Evolutionary conservation across 1,140 invertebrate species (phyloP).

Genomic region (Drosophila erecta): DNA sequence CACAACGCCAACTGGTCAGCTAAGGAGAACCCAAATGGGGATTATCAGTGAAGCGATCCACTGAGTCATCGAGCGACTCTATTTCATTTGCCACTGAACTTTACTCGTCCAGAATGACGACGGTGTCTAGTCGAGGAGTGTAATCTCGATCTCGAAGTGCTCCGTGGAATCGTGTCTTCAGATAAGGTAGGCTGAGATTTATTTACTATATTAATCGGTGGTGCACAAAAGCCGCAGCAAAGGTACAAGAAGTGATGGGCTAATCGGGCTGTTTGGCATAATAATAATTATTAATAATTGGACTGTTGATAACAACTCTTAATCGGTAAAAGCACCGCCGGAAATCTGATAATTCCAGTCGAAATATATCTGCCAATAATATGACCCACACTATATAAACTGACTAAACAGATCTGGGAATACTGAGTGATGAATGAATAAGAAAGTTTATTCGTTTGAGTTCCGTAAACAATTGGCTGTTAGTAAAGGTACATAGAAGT

Average conservation of each 20-base stretch:
- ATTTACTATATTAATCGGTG: slow-evolving; percentile 19
- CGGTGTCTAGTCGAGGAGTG: slow-evolving; percentile 13
- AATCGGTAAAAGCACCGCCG: too few species aligned
- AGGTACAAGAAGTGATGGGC: background rate
- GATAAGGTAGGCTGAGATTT: slow-evolving; percentile 21
- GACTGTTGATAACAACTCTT: too few species aligned
- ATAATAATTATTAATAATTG: background rate
- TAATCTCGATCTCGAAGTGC: slow-evolving; percentile 24
- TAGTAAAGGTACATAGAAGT: slow-evolving; percentile 1
- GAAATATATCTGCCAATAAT: too few species aligned
- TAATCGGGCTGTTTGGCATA: slow-evolving; percentile 12
- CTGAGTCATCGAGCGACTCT: slow-evolving; percentile 18
- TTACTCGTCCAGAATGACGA: slow-evolving; percentile 13
- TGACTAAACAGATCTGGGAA: background rate
- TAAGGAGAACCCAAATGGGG: slow-evolving; percentile 2
- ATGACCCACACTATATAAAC: too few species aligned
- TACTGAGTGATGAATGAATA: background rate
- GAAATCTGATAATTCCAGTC: too few species aligned
- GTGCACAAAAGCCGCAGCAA: background rate
- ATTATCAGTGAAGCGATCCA: slow-evolving; percentile 21
- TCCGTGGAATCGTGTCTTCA: slow-evolving; percentile 5
- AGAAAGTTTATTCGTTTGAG: background rate
- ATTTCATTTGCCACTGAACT: slow-evolving; percentile 22
- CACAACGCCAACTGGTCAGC: slow-evolving; percentile 4
- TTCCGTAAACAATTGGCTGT: slow-evolving; percentile 5